These are phyloP conservation scores for Drosophila tropicalis DNA, from an alignment of 1,140 invertebrate species.

Conservation along the genomic window DNA sequence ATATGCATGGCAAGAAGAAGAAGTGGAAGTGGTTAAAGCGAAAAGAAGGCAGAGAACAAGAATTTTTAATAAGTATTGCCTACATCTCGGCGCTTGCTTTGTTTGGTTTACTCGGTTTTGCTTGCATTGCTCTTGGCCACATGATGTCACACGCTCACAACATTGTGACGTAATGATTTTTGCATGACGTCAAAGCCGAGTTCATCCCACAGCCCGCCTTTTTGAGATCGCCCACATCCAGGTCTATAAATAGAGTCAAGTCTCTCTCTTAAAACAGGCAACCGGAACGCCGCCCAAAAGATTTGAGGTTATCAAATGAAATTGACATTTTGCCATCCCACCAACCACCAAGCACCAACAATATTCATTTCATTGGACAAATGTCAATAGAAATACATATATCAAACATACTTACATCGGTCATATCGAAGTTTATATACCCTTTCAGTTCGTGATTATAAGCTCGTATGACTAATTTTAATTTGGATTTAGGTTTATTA, in stretches of 20 bases:
- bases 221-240: not conserved
- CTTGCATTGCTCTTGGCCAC: not conserved
- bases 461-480: no score
- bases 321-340: not conserved
- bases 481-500: no score
- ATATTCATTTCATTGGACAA: not conserved
- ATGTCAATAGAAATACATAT: not conserved
- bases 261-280: not conserved
- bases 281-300: not conserved
- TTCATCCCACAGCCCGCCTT: not conserved
- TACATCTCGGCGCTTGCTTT: slow-evolving; percentile 26
- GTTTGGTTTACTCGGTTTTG: no score
- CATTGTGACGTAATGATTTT: slow-evolving; percentile 5
- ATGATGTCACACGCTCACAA: slow-evolving; percentile 38
- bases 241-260: not conserved
- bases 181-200: not conserved
- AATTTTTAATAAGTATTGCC: slow-evolving; percentile 30
- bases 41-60: not conserved
- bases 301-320: not conserved
- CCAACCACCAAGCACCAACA: no score
- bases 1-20: slow-evolving; percentile 42
- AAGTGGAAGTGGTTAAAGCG: slow-evolving; percentile 11
- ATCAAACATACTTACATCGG: no score
- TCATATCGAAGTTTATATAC: no score
- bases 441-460: no score